A percentile compares a stretch with the other conserved stretches of the same genome.
These are phyloP conservation scores for Dicrurus megarhynchus DNA, from an alignment of 2,113 vertebrate species.

Conservation along the genomic window DNA sequence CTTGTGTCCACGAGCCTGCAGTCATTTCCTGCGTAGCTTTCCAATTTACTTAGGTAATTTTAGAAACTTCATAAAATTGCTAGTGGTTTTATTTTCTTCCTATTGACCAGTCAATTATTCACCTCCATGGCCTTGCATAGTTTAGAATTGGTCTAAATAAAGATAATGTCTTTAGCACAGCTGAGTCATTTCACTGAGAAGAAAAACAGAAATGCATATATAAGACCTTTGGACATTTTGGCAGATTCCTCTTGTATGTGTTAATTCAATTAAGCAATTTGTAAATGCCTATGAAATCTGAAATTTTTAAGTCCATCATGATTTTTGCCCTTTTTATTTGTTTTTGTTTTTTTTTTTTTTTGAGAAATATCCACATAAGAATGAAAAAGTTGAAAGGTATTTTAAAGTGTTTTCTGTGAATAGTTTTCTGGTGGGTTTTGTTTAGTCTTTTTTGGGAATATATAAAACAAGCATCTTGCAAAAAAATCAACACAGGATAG, in stretches of 20 bases:
- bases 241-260: background rate
- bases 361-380: rapidly evolving
- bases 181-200: background rate
- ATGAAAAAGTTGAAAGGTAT: background rate
- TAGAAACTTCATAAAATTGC: background rate
- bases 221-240: background rate
- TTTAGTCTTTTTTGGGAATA: background rate
- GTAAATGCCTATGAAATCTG: background rate
- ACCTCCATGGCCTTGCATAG: background rate
- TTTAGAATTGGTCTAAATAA: background rate
- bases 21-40: background rate
- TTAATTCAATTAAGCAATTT: background rate
- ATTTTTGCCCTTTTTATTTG: background rate
- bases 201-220: background rate
- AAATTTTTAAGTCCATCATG: background rate
- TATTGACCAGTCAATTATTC: background rate
- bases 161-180: background rate
- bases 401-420: background rate
- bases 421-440: background rate
- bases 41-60: background rate
- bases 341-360: background rate
- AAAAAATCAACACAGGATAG: background rate
- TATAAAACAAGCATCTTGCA: background rate
- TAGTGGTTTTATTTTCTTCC: background rate
- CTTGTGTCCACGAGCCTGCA: background rate